Base-by-base conservation (phyloP, 1,140 invertebrate genomes). In the Scaptomyza montana region DNA sequence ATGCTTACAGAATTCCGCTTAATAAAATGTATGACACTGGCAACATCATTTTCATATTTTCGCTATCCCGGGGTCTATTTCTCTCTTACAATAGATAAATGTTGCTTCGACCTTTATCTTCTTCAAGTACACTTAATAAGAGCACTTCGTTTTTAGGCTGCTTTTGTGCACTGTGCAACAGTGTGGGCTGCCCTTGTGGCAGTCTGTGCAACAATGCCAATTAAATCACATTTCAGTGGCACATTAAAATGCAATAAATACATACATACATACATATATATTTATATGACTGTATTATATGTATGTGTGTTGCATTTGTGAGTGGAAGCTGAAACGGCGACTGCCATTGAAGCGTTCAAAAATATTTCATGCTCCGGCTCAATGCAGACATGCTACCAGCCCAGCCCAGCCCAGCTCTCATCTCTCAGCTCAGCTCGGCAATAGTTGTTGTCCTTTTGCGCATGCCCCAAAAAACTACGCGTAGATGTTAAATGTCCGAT, bases 171-270 rank as follows among this genome's bases (percentile, higher is more conserved):
- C 70, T 80, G 80, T 86, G 74, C 74, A 60, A 19, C 21, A 30
- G 33, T 36, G 33, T 36, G 33, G 33, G 33, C 39, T 43, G 61
- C 66, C 67, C 55, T 64, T 49, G 36, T 55, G 55, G 47, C 33
- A 51, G 51, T 57, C 65, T 61, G 55, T 36, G 43, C 82, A 76
- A 87, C 84, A 79, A 89, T 87, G 82, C 76, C 84, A 87, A 82
- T 87, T 82, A 87, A 87, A 89, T 87, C 60, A 69, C 68, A 79
- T 87, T 87, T 87, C 78, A 87, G 78, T 74, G 78, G 72, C 84
- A 78, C 80, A 87, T 82, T 86, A 82, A 87, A 86, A 87, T 78
- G 78, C 82, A 86, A 87, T 87, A 82, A 82, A 86, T 87, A 78
- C 78, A 73, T 73, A 5, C 41, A 41, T 54, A 36, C 39, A 36